Evolutionary conservation across 1,140 invertebrate genomes (phyloP), one percentile per base, ranked within the genome.

Genomic region (Drosophila pectinifera): DNA sequence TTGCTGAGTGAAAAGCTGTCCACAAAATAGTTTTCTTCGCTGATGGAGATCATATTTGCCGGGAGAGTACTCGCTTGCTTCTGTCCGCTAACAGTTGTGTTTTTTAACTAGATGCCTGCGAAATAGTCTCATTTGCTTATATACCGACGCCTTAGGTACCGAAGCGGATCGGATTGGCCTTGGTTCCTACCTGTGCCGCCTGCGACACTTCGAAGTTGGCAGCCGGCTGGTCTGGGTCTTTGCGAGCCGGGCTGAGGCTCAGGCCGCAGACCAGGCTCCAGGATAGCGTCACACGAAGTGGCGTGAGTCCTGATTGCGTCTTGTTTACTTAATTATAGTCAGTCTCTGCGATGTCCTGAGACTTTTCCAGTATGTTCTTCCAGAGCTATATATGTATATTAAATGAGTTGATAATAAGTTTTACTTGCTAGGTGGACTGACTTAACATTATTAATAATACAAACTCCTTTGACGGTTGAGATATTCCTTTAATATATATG

Each of bases 71-170:
- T 45, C 14, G 14, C 4, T 20, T 56, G 51, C 62, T 67, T 67
- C 65, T 72, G 74, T 43, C 54, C 83, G 43, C 55, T 43, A 41
- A 65, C 58, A 77, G 46, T 26, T 67, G 34, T 26, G 28, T 83
- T 88, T 88, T 89, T 88, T 88, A 80, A 88, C 75, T 88, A 59
- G 24, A 55, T 83, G 59, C 5, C 53, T 43, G n/a, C 26, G 59
- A 26, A 41, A n/a, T 24, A 38, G 13, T n/a, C 38, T 54, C 43
- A 39, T 77, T 53, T 77, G 69, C 70, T 88, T 88, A 67, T 88
- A 88, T 88, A 88, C 72, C 38, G 5, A 28, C 4, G 14, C 13
- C 46, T 38, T 54, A 88, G 84, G 82, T 76, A 83, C 26, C 41
- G 42, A 1, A 70, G 51, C 64, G 46, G 46, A 72, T 81, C 62